Evolutionary conservation across 23 tunicate genomes (phyloP).

Genomic region (Halocynthia aurantium): DNA sequence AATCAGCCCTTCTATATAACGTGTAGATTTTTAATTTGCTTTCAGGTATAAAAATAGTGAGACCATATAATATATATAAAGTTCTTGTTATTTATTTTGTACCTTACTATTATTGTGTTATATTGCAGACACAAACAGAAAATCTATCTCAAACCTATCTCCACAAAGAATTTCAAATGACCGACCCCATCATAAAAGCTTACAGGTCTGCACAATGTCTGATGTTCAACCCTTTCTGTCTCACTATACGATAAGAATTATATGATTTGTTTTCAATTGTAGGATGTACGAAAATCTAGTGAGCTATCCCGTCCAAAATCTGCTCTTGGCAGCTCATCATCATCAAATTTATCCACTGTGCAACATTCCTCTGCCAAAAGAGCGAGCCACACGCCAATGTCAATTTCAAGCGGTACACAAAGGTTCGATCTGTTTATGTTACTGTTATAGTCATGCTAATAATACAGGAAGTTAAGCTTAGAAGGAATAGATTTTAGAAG

Average conservation of each 20-base stretch:
- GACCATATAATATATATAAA: too few species aligned
- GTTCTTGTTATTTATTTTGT: too few species aligned
- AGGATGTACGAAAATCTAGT: conserved; percentile 10
- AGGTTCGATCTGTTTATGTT: too few species aligned
- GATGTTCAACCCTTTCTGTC: neutral
- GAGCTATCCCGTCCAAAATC: conserved; percentile 23
- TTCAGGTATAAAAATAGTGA: too few species aligned
- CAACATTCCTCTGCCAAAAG: neutral
- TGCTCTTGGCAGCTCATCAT: conserved; percentile 11
- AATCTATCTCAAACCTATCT: conserved; percentile 3
- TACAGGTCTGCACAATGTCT: conserved; percentile 1
- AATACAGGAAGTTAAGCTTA: too few species aligned
- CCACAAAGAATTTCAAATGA: neutral
- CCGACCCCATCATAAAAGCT: conserved; percentile 10
- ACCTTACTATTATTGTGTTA: too few species aligned
- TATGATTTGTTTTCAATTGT: neutral
- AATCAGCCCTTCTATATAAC: too few species aligned
- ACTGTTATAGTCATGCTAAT: too few species aligned
- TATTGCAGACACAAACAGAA: neutral
- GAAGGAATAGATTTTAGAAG: too few species aligned
- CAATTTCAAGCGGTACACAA: too few species aligned
- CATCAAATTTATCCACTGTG: conserved; percentile 21
- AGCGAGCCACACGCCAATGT: too few species aligned
- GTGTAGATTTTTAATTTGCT: too few species aligned
- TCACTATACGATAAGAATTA: neutral